Base-by-base conservation (phyloP, 2,113 vertebrate genomes). In the Neodontobutis hainanensis region DNA sequence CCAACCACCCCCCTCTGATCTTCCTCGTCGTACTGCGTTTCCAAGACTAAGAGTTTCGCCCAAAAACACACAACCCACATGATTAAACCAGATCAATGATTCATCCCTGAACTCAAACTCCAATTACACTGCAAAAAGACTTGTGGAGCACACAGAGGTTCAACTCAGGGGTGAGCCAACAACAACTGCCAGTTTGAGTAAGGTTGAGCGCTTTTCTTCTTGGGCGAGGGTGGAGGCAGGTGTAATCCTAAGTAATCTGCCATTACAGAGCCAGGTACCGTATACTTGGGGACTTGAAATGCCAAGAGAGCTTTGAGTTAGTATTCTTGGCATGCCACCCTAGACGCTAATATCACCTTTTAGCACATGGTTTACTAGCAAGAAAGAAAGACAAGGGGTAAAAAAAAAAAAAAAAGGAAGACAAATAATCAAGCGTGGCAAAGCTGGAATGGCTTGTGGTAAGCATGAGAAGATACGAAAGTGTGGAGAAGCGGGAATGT, bases 161-260 rank as follows among this genome's bases (percentile, higher is more conserved):
- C 73, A 74, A 70, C 56, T 42, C 49, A 75, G 70, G 69, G 83
- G 72, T 82, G 70, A 81, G 77, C 86, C 88, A 85, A 80, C 61
- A 81, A 83, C 77, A 75, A 78, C 82, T 82, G 81, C 73, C 84
- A 85, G 80, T 82, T 76, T 81, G 78, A 85, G 68, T 65, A 51
- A 58, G 69, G 80, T 73, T 68, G 81, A 80, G 64, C 55, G 73
- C 70, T 65, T 64, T 11, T 49, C 66, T 70, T 8, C n/a, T 16
- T 8, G 16, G 7, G 15, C 9, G 52, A 64, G 45, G 61, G 44
- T 44, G 32, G 53, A 59, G 61, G 58, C 34, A 43, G 71, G 65
- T 73, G 75, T 89, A 88, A 87, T 89, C 88, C 88, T 76, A 50
- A 70, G 46, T 88, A 89, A 91, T 89, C 88, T 87, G 84, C 58